A percentile compares a stretch with the other conserved stretches of the same genome.
Conservation (phyloP, 2,797 vertebrate species). For the Dipus sagitta region DNA sequence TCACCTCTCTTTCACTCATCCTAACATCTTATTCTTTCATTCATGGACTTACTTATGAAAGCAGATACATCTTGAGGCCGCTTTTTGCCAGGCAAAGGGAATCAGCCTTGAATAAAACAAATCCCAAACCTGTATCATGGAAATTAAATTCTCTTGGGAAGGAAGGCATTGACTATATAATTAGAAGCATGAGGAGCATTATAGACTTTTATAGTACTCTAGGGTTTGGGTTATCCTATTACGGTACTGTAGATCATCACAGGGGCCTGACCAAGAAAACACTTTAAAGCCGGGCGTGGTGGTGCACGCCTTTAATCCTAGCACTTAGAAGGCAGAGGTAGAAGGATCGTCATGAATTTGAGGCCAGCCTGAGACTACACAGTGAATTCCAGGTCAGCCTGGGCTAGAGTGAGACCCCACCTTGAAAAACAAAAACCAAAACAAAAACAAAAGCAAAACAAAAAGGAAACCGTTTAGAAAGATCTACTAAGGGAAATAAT, state of each 20-base stretch:
- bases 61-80: not conserved
- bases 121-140: constrained; percentile 7
- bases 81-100: constrained; percentile 40
- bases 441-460: too few relatives aligned
- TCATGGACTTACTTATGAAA: constrained; percentile 39
- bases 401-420: too few relatives aligned
- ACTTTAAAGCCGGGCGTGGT: too few relatives aligned
- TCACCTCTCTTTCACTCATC: not conserved
- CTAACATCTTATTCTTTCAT: constrained; percentile 3
- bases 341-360: too few relatives aligned
- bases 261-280: constrained; percentile 14
- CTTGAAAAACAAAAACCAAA: too few relatives aligned
- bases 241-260: not conserved
- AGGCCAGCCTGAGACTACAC: too few relatives aligned
- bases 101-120: constrained; percentile 53
- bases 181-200: constrained; percentile 7
- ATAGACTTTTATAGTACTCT: not conserved
- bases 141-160: constrained; percentile 45
- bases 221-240: too few relatives aligned
- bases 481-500: constrained; percentile 23
- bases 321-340: too few relatives aligned
- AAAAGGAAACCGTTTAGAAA: not conserved
- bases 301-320: too few relatives aligned
- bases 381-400: too few relatives aligned
- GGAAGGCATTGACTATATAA: constrained; percentile 36